Conservation (phyloP, 2,888 invertebrate species). For the Agrochola lota region DNA sequence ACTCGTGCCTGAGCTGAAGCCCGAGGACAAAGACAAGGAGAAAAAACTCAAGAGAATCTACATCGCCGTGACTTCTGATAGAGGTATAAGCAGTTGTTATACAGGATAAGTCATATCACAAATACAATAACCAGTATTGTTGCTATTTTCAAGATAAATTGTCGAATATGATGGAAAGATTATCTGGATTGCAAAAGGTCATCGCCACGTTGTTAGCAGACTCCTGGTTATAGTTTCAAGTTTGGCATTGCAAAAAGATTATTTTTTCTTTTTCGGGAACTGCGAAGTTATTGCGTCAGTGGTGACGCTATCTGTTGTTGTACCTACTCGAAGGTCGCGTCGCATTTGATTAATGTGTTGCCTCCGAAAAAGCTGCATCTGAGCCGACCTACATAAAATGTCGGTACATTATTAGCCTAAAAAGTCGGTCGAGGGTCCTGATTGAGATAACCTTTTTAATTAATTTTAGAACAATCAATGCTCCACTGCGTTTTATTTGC, state of each 20-base stretch:
- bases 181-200: slow-evolving; percentile 7
- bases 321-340: slow-evolving; percentile 10
- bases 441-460: slow-evolving; percentile 29
- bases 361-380: slow-evolving; percentile 10
- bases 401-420: slow-evolving; percentile 1
- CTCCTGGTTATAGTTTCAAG: neutral
- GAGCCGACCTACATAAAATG: slow-evolving; percentile 4
- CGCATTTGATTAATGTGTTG: neutral
- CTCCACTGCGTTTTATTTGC: neutral
- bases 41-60: slow-evolving; percentile 85
- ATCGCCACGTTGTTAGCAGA: neutral
- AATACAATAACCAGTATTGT: neutral
- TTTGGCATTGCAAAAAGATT: neutral
- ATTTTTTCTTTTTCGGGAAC: neutral
- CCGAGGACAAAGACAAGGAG: slow-evolving; percentile 70
- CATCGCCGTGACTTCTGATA: slow-evolving; percentile 94
- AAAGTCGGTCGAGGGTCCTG: slow-evolving; percentile 37
- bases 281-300: slow-evolving; percentile 9
- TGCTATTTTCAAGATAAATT: neutral
- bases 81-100: slow-evolving; percentile 78
- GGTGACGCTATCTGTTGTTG: neutral
- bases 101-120: slow-evolving; percentile 45
- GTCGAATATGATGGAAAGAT: slow-evolving; percentile 2
- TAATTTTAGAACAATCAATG: slow-evolving; percentile 3
- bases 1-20: slow-evolving; percentile 84